Conservation (phyloP, 2,797 vertebrate genomes). For the Pseudopleuronectes americanus region DNA sequence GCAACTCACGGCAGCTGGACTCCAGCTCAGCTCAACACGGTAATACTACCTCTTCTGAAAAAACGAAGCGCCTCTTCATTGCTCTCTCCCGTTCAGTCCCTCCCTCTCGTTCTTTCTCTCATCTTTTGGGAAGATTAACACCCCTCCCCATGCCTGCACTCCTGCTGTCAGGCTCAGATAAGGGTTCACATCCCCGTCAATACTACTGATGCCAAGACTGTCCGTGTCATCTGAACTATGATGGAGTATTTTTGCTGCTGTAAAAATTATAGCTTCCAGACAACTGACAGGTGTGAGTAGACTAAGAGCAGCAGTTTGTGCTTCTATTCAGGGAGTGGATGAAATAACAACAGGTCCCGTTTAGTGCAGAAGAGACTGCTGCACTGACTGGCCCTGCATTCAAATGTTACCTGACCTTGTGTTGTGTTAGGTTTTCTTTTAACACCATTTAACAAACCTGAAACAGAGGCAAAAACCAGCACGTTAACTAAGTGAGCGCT, state of each 20-base stretch:
- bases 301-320: slow-evolving; percentile 22
- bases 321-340: slow-evolving; percentile 15
- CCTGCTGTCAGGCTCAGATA: slow-evolving; percentile 70
- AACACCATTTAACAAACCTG: neutral
- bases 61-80: slow-evolving; percentile 28
- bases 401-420: slow-evolving; percentile 2
- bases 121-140: slow-evolving; percentile 66
- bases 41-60: slow-evolving; percentile 34
- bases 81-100: slow-evolving; percentile 21
- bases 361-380: neutral
- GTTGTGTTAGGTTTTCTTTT: neutral
- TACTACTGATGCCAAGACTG: slow-evolving; percentile 67
- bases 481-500: neutral
- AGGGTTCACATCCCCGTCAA: slow-evolving; percentile 65
- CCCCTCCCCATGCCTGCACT: slow-evolving; percentile 37
- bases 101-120: slow-evolving; percentile 26
- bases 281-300: slow-evolving; percentile 45
- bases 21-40: slow-evolving; percentile 22
- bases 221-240: slow-evolving; percentile 54
- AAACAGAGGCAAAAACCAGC: neutral
- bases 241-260: slow-evolving; percentile 56
- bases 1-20: slow-evolving; percentile 33
- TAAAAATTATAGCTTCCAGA: slow-evolving; percentile 63
- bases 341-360: slow-evolving; percentile 1
- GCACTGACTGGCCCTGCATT: neutral